phyloP scores from a whole-genome alignment of 2,113 vertebrate genomes.

The Microtus ochrogaster region DNA sequence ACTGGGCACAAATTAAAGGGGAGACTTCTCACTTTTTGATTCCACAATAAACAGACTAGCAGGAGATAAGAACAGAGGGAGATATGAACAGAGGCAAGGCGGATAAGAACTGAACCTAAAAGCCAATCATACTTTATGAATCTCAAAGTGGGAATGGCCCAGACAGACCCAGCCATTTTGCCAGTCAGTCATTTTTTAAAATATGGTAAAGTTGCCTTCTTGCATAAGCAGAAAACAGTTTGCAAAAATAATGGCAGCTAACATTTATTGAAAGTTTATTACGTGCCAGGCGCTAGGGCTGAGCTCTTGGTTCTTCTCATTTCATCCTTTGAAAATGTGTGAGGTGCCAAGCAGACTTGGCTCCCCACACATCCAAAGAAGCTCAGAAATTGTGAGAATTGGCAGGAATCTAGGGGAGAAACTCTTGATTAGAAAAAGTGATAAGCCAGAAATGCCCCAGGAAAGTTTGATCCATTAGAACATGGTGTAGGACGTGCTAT shows the following conservation, averaged over 20 bases:
- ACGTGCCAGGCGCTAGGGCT: neutral
- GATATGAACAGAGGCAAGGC: neutral
- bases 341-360: neutral
- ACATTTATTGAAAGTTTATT: conserved; percentile 9
- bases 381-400: conserved; percentile 16
- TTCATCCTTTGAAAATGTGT: neutral
- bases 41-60: neutral
- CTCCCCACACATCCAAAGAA: neutral
- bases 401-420: neutral
- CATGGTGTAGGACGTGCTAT: neutral
- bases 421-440: neutral
- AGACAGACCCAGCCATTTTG: neutral
- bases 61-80: neutral
- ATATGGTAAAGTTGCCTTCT: neutral
- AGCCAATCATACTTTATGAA: conserved; percentile 18
- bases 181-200: neutral
- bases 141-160: neutral
- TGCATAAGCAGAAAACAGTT: conserved; percentile 30
- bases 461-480: neutral
- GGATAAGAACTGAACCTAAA: conserved; percentile 2
- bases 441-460: neutral
- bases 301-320: conserved; percentile 28
- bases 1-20: neutral
- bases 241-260: conserved; percentile 45
- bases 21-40: neutral